Percentiles rank a stretch among this genome's conserved stretches.
These are phyloP conservation scores for Stercorarius parasiticus DNA, from an alignment of 2,113 vertebrate species.

Conservation along the genomic window DNA sequence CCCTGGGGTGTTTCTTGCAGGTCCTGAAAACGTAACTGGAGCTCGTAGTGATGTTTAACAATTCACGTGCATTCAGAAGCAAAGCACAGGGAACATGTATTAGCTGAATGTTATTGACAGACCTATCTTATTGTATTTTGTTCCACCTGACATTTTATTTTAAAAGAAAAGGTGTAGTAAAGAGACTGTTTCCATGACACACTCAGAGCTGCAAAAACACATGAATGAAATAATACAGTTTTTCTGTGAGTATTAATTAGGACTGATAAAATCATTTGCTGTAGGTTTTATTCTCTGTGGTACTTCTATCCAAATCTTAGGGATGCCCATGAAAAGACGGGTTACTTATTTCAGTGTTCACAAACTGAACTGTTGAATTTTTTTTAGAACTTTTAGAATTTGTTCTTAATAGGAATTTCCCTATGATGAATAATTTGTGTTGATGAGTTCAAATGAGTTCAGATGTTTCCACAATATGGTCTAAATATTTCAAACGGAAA, in stretches of 20 bases:
- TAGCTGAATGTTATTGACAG: background rate
- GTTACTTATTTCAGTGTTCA: background rate
- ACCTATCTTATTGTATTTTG: background rate
- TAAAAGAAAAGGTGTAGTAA: background rate
- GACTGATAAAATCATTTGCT: background rate
- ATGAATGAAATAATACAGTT: rapidly evolving
- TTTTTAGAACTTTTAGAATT: background rate
- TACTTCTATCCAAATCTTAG: background rate
- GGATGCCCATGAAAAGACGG: background rate
- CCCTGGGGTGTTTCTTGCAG: background rate
- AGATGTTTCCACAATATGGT: background rate
- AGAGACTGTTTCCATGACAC: background rate
- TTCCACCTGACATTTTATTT: background rate
- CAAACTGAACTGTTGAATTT: background rate
- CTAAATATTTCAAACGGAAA: background rate
- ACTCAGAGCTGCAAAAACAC: background rate
- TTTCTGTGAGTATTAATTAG: background rate
- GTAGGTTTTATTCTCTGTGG: background rate
- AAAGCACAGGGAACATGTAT: background rate
- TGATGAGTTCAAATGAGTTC: background rate
- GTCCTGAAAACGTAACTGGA: background rate
- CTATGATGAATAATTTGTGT: background rate
- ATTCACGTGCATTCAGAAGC: background rate
- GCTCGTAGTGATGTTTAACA: background rate
- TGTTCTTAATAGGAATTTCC: background rate